These are phyloP conservation scores for Horisme vitalbata DNA, from an alignment of 2,888 invertebrate genomes.

Conservation along the genomic window DNA sequence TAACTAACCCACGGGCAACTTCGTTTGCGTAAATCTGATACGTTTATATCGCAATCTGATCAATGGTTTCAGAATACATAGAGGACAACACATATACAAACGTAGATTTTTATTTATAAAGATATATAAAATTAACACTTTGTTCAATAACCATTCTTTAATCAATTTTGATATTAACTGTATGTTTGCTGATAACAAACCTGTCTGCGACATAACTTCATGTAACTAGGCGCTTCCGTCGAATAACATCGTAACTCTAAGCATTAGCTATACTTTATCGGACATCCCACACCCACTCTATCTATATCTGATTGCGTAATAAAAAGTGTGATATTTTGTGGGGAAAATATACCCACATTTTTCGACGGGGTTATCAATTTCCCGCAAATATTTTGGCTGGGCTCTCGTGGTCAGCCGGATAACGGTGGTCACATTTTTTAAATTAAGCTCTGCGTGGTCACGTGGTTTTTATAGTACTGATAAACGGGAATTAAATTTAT, in stretches of 20 bases:
- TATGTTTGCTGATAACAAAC: no score
- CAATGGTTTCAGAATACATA: no score
- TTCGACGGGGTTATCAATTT: conserved; percentile 9
- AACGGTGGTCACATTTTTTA: not conserved
- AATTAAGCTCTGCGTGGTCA: not conserved
- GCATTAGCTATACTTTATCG: conserved; percentile 9
- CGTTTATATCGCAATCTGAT: no score
- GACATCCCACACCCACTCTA: conserved; percentile 9
- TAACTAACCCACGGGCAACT: no score
- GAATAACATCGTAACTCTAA: conserved; percentile 7
- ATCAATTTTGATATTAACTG: no score
- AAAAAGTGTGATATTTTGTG: conserved; percentile 11
- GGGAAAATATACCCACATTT: conserved; percentile 8
- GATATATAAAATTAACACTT: no score
- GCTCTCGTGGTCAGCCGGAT: conserved; percentile 2
- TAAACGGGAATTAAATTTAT: no score
- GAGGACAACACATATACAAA: no score
- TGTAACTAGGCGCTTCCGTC: not conserved
- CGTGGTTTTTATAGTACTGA: no score
- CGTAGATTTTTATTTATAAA: no score
- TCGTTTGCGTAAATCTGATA: no score
- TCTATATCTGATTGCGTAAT: conserved; percentile 17
- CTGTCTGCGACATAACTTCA: no score
- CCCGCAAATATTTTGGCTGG: not conserved
- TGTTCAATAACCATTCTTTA: not conserved